Evolutionary conservation across 2,888 invertebrate genomes (phyloP), one percentile per base, ranked within the genome.

Genomic region (Sepiola atlantica): DNA sequence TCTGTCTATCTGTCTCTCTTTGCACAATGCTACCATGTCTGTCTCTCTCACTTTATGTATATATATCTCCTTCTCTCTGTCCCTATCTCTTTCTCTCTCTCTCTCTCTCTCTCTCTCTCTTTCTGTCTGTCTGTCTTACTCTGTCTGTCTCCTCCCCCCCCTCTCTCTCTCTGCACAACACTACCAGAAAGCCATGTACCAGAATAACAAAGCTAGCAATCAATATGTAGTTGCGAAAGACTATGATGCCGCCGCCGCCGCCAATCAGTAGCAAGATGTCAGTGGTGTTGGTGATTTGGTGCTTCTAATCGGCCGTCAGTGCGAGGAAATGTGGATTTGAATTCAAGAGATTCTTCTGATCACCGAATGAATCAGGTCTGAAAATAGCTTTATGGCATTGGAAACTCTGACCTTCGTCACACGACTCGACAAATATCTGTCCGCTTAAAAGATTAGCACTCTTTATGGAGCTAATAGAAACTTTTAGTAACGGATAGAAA

Each of bases 211-310:
- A 77, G 77, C 4, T n/a, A 77, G 32, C 77, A 77, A 77, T 77
- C 77, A 77, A 77, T 77, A 77, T 77, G n/a, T 77, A 77, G 77
- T 18, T n/a, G 77, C 77, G 1, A 77, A n/a, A 77, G n/a, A 45
- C 45, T 45, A 45, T 45, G 8, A 45, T 8, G 45, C 45, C 77
- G 16, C n/a, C n/a, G 16, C 77, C n/a, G n/a, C n/a, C 77, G 16
- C 77, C n/a, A 77, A 77, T n/a, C 77, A n/a, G n/a, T 77, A n/a
- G 77, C 77, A 77, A 77, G 77, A 77, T 77, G 77, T n/a, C n/a
- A 77, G 77, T 77, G 77, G 16, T 12, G 18, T 77, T 77, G 77
- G 77, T 77, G 32, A 77, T 77, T 77, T 77, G 77, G 77, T 77
- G 77, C 77, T 77, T 77, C 14, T 77, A 77, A 77, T 77, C 77